phyloP scores from a whole-genome alignment of 2,797 vertebrate genomes.

The Poecilia gillii region DNA sequence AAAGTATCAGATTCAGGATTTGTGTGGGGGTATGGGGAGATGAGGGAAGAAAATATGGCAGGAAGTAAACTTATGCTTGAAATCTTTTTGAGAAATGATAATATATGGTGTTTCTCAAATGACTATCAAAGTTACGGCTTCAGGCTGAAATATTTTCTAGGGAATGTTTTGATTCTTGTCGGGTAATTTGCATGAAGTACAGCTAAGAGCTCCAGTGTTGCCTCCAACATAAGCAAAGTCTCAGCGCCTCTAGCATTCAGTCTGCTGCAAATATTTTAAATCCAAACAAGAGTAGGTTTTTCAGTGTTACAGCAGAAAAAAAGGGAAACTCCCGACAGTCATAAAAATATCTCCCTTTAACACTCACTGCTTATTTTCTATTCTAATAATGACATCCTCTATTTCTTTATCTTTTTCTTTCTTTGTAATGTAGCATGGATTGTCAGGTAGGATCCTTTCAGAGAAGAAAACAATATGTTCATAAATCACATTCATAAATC shows the following conservation, averaged over 20 bases:
- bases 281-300: background rate
- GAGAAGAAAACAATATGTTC: background rate
- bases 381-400: background rate
- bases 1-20: slow-evolving; percentile 6
- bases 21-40: background rate
- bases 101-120: slow-evolving; percentile 21
- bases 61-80: slow-evolving; percentile 19
- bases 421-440: background rate
- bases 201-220: slow-evolving; percentile 17
- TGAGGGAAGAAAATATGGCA: slow-evolving; percentile 1
- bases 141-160: slow-evolving; percentile 25
- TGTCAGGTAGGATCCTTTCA: background rate
- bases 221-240: slow-evolving; percentile 16
- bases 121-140: slow-evolving; percentile 40
- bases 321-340: background rate
- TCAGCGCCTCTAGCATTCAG: background rate
- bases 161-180: slow-evolving; percentile 31
- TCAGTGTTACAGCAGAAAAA: background rate
- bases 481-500: no score
- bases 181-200: slow-evolving; percentile 16
- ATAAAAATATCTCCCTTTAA: background rate
- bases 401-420: background rate
- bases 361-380: background rate
- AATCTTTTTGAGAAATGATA: slow-evolving; percentile 26
- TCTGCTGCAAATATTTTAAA: background rate